Evolutionary conservation across 2,888 invertebrate species (phyloP).

Genomic region (Drosophila paramelanica): DNA sequence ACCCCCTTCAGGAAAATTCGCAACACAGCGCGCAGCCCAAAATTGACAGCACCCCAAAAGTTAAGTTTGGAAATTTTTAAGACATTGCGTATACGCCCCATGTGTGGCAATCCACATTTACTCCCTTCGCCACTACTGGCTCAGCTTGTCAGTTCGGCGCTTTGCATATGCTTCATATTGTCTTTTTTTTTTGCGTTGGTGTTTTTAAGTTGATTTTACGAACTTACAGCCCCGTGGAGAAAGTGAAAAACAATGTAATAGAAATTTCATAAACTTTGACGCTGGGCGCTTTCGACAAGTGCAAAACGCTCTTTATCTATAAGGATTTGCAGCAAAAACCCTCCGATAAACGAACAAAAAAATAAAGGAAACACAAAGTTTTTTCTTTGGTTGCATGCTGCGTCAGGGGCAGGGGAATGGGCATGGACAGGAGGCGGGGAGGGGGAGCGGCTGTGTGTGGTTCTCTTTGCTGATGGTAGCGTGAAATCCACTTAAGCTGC

Average conservation of each 20-base stretch:
- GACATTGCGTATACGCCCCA: conserved; percentile 53
- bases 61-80: conserved; percentile 43
- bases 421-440: too few species aligned
- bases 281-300: conserved; percentile 60
- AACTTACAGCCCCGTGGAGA: conserved; percentile 55
- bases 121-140: conserved; percentile 17
- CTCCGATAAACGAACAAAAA: conserved; percentile 31
- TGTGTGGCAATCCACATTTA: conserved; percentile 15
- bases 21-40: conserved; percentile 28
- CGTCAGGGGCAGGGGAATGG: not conserved
- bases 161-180: conserved; percentile 55
- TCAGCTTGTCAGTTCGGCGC: conserved; percentile 55
- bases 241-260: conserved; percentile 74
- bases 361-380: conserved; percentile 30
- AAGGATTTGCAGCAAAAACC: conserved; percentile 55
- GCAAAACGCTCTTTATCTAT: conserved; percentile 69
- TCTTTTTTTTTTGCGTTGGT: not conserved
- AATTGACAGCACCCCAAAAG: conserved; percentile 45
- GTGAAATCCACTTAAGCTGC: conserved; percentile 70
- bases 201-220: conserved; percentile 54
- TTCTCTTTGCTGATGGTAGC: conserved; percentile 41
- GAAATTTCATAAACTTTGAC: conserved; percentile 68
- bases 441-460: conserved; percentile 1
- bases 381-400: conserved; percentile 48
- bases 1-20: conserved; percentile 3